A percentile compares a stretch with the other conserved stretches of the same genome.
Conservation (phyloP, 1,140 invertebrate species). For the Sycophila sp. region DNA sequence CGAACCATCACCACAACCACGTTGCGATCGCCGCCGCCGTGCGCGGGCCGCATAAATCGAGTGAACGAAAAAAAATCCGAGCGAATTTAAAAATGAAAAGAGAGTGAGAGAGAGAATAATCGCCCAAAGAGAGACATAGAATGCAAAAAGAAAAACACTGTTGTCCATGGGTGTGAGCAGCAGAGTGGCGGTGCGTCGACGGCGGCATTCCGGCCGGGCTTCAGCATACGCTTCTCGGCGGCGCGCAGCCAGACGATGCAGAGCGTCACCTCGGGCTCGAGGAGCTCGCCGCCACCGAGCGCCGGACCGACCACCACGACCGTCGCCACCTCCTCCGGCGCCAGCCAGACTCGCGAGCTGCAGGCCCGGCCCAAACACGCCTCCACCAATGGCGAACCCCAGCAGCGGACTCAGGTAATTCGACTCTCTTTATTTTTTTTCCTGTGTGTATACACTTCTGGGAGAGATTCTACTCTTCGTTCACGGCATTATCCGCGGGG, state of each 20-base stretch:
- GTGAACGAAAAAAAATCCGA: not conserved
- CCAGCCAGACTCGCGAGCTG: slow-evolving; percentile 20
- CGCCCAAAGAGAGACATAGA: no score
- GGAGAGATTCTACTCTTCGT: no score
- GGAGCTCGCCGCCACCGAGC: slow-evolving; percentile 59
- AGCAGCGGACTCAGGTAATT: slow-evolving; percentile 30
- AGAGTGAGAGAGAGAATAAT: no score
- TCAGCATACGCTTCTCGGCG: slow-evolving; percentile 63
- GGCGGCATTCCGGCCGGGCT: slow-evolving; percentile 50
- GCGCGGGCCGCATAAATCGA: no score
- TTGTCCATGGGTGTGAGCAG: no score
- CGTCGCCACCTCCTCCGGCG: slow-evolving; percentile 36
- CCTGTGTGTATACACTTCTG: no score
- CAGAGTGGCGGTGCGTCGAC: slow-evolving; percentile 42
- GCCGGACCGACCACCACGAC: slow-evolving; percentile 47
- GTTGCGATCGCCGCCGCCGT: not conserved
- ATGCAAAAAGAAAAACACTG: no score
- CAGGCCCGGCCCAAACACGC: slow-evolving; percentile 53
- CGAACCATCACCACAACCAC: not conserved
- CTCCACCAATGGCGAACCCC: slow-evolving; percentile 56
- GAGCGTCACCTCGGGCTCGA: slow-evolving; percentile 63
- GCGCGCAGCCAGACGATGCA: slow-evolving; percentile 65
- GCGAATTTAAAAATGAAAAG: no score
- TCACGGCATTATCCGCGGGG: no score
- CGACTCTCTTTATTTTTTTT: not conserved